Percentiles rank a stretch among this genome's conserved stretches.
Evolutionary conservation across 2,113 vertebrate genomes (phyloP).

Genomic region (Phyllostomus discolor): DNA sequence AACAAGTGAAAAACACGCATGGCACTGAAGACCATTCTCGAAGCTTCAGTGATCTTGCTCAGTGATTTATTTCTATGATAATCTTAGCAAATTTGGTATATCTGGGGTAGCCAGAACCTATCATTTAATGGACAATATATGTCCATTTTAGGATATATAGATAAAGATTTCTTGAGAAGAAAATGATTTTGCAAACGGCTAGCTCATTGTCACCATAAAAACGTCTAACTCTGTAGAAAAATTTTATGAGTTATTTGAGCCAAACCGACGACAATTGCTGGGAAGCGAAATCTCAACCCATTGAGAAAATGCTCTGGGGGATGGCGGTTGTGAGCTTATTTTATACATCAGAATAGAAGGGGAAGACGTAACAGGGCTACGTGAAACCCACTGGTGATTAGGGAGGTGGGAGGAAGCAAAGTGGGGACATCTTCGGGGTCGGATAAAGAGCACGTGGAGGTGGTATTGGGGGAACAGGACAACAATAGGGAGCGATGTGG

Average conservation of each 20-base stretch:
- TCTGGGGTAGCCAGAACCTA: background rate
- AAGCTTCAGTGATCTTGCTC: background rate
- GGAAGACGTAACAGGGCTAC: background rate
- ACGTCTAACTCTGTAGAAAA: background rate
- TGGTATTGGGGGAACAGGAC: background rate
- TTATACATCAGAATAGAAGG: background rate
- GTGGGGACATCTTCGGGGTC: background rate
- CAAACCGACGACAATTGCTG: background rate
- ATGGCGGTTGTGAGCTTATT: background rate
- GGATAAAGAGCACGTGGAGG: background rate
- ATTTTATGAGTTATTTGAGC: background rate
- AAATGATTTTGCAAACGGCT: background rate
- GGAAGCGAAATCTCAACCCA: background rate
- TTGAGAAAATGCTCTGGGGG: background rate
- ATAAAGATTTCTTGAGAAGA: background rate
- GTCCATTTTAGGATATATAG: background rate
- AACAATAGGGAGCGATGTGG: too few relatives aligned
- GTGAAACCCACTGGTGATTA: background rate
- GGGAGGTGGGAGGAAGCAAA: background rate
- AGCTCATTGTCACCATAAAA: background rate
- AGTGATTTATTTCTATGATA: background rate
- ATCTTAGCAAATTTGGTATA: background rate
- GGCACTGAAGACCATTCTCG: background rate
- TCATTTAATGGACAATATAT: background rate
- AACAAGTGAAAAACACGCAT: background rate